Percentiles rank a stretch among this genome's conserved stretches.
Evolutionary conservation across 2,113 vertebrate species (phyloP).

Genomic region (Ancistrus triradiatus): DNA sequence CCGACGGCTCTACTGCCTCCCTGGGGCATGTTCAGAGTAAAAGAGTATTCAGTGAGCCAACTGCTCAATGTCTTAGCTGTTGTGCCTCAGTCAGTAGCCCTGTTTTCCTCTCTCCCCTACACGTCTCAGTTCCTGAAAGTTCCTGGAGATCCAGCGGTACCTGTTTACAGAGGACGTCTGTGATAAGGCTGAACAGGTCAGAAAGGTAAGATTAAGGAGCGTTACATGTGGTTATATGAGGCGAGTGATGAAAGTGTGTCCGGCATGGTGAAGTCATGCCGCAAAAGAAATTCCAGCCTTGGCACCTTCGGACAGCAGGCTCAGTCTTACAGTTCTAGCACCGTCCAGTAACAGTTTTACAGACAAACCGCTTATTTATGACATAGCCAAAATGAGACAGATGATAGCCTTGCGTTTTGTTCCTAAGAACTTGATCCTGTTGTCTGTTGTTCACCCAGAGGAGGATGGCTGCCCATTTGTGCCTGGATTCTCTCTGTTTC

Average conservation of each 20-base stretch:
- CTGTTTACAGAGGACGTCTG: slow-evolving; percentile 18
- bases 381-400: too few species aligned
- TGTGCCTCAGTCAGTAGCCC: background rate
- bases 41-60: background rate
- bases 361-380: too few species aligned
- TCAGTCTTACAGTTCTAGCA: too few species aligned
- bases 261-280: background rate
- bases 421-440: too few species aligned
- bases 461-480: too few species aligned
- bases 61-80: background rate
- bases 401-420: too few species aligned
- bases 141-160: slow-evolving; percentile 5
- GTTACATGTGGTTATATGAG: background rate
- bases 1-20: slow-evolving; percentile 6
- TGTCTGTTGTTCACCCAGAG: too few species aligned
- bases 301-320: too few species aligned
- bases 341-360: too few species aligned
- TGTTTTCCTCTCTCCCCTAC: slow-evolving; percentile 29
- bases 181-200: too few species aligned
- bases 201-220: slow-evolving; percentile 25
- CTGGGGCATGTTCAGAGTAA: background rate
- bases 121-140: slow-evolving; percentile 22
- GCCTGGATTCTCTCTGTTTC: too few species aligned
- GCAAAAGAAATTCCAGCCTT: too few species aligned
- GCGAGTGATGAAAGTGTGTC: background rate